Conservation (phyloP, 2,888 invertebrate species). For the Leptothorax acervorum region DNA sequence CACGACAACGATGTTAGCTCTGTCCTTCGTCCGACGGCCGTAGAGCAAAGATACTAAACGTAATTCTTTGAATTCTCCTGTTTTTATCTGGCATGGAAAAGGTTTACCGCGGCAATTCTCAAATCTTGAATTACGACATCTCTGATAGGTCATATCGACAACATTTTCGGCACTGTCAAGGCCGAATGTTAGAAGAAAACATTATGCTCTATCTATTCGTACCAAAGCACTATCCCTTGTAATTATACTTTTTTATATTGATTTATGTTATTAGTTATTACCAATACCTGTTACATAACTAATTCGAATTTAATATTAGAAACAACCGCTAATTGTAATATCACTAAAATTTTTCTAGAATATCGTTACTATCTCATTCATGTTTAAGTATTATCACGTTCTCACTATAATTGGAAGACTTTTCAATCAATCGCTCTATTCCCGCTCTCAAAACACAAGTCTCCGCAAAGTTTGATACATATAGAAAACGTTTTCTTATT, state of each 20-base stretch:
- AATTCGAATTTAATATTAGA: not conserved
- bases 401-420: conserved; percentile 4
- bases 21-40: not conserved
- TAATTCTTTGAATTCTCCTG: conserved; percentile 35
- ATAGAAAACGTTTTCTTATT: conserved; percentile 48
- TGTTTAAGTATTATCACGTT: not conserved
- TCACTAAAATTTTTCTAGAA: not conserved
- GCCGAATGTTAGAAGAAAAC: not conserved
- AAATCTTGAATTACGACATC: conserved; percentile 27
- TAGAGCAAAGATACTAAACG: conserved; percentile 6
- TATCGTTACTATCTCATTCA: not conserved
- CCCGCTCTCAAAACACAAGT: not conserved
- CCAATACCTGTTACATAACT: not conserved
- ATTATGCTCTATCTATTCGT: not conserved
- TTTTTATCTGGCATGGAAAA: conserved; percentile 9
- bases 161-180: conserved; percentile 1
- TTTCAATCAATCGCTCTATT: conserved; percentile 17
- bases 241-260: not conserved
- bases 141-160: conserved; percentile 2
- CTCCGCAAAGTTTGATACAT: conserved; percentile 9
- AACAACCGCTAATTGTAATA: not conserved
- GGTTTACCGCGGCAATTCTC: not conserved
- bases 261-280: not conserved
- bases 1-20: conserved; percentile 8
- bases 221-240: not conserved